Percentiles rank a stretch among this genome's conserved stretches.
These are phyloP conservation scores for Varroa destructor DNA, from an alignment of 1,140 invertebrate species.

Conservation along the genomic window DNA sequence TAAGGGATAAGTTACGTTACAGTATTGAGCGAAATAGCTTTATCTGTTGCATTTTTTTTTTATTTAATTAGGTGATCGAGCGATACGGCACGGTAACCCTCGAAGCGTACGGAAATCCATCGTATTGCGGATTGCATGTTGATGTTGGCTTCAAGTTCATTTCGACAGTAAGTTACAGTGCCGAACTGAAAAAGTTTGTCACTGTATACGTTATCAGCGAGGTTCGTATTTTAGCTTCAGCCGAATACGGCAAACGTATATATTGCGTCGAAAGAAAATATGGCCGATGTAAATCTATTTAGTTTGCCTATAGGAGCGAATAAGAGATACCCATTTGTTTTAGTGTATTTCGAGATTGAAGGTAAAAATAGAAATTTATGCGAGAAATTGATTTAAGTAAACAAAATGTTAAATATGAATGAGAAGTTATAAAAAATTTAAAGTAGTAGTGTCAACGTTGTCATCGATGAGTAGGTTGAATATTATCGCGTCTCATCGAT, in stretches of 20 bases:
- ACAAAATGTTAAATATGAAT: no score
- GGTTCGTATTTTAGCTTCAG: background rate
- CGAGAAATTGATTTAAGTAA: no score
- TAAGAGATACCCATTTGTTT: background rate
- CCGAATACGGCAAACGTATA: no score
- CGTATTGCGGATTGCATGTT: constrained; percentile 11
- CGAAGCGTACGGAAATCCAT: constrained; percentile 26
- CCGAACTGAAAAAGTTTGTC: constrained; percentile 1
- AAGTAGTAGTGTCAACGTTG: no score
- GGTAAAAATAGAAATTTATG: no score
- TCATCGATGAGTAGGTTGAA: background rate
- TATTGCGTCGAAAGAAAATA: background rate
- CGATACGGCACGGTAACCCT: constrained; percentile 13
- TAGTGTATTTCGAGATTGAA: no score
- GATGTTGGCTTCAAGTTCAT: constrained; percentile 22
- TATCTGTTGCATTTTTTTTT: no score
- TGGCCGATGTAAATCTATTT: no score
- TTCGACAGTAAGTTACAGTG: constrained; percentile 12
- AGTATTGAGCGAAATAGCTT: background rate
- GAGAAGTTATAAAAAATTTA: no score
- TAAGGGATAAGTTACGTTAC: no score
- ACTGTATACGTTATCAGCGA: constrained; percentile 21
- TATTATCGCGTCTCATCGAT: background rate
- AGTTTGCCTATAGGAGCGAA: background rate
- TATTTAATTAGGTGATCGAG: background rate